Base-by-base conservation (phyloP, 1,140 invertebrate species). In the Apis laboriosa region DNA sequence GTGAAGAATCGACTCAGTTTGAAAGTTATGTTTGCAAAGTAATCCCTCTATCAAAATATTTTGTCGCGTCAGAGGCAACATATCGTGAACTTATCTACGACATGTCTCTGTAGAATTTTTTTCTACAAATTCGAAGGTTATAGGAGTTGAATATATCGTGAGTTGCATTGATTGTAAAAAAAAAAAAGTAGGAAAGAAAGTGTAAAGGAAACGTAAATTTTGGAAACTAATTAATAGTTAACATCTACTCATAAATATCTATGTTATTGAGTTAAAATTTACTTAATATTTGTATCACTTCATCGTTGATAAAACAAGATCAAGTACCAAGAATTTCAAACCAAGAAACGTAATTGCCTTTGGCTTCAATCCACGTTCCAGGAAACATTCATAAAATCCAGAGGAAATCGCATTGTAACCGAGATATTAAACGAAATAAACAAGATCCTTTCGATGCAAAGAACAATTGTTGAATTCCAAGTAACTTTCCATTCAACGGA, bases 21-120 rank as follows among this genome's bases (percentile, higher is more conserved):
- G 60, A 63, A 77, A 81, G 67, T 73, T 85, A 43, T 75, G 79
- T 81, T 77, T 76, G 68, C 51, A 34, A 84, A 19, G 28, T 67
- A 76, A 21, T 60, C 66, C 49, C 21, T 80, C 53, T 21, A 56
- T 72, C 77, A 72, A 80, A 84, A 71, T 80, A 55, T 74, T 81
- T 81, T 67, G 79, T 75, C 61, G 55, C 63, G 61, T 21, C 43
- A 49, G 61, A 43, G 28, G 49, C 49, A 15, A 71, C 55, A 43
- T 68, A 78, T 79, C 66, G 53, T 4, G 9, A 12, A 43, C 34
- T 21, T 51, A 51, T 60, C 17, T 9, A n/a, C 21, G 9, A 2
- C 21, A 24, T 56, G 64, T 49, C n/a, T 56, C 34, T 1, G 0
- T 24, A 7, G 13, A 5, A 24, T 61, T 43, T 67, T 77, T n/a